Conservation (phyloP, 2,113 vertebrate genomes). For the Cynoglossus semilaevis region DNA sequence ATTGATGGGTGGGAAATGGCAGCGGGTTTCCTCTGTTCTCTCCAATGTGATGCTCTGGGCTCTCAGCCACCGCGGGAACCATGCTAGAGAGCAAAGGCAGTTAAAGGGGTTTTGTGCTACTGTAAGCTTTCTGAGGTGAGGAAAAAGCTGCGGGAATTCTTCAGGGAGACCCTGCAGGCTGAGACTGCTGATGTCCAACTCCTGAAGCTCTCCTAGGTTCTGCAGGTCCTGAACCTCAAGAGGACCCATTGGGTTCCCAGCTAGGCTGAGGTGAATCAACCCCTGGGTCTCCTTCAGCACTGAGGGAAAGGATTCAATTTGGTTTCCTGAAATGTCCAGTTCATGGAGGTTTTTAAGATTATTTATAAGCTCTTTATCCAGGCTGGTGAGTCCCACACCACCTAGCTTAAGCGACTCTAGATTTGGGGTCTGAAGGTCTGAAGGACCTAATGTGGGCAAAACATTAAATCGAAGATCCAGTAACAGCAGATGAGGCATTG, state of each 20-base stretch:
- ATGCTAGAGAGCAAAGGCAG: conserved; percentile 89
- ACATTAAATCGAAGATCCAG: conserved; percentile 90
- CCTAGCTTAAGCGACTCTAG: conserved; percentile 87
- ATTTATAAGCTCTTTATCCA: conserved; percentile 81
- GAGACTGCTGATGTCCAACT: conserved; percentile 91
- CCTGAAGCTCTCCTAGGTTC: conserved; percentile 79
- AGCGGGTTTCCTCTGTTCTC: conserved; percentile 88
- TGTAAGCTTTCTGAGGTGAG: conserved; percentile 78
- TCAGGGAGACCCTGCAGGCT: conserved; percentile 86
- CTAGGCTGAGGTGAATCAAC: conserved; percentile 84
- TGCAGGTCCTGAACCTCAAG: conserved; percentile 79
- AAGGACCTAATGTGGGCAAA: conserved; percentile 70
- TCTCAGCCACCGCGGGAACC: conserved; percentile 88
- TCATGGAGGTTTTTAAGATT: conserved; percentile 86
- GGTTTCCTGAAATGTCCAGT: conserved; percentile 88
- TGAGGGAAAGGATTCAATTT: conserved; percentile 75
- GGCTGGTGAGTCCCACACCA: conserved; percentile 79
- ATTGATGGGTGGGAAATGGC: conserved; percentile 91
- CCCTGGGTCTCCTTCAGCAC: conserved; percentile 77
- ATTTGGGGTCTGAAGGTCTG: conserved; percentile 78
- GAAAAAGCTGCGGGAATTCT: conserved; percentile 81
- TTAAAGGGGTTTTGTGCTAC: conserved; percentile 95
- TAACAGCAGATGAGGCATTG: conserved; percentile 84
- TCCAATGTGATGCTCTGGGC: conserved; percentile 72
- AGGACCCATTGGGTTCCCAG: conserved; percentile 86